Conservation (phyloP, 1,140 invertebrate species). For the Musca domestica region DNA sequence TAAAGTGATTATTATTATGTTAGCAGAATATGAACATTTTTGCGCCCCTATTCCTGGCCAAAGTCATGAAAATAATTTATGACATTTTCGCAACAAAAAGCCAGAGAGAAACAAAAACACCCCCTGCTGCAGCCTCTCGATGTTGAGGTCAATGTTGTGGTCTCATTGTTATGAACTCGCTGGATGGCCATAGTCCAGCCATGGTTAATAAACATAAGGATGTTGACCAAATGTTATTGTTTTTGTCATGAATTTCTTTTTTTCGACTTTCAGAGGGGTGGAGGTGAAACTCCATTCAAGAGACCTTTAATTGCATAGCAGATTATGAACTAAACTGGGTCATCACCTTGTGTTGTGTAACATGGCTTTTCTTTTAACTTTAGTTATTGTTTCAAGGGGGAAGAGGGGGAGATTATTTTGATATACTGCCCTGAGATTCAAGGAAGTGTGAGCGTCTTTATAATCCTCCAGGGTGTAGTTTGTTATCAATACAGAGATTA, state of each 20-base stretch:
- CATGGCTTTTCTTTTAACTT: neutral
- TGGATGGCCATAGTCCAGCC: too few relatives aligned
- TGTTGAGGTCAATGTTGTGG: slow-evolving; percentile 5
- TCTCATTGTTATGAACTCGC: slow-evolving; percentile 13
- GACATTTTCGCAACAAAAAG: neutral
- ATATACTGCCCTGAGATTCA: too few relatives aligned
- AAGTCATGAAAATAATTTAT: slow-evolving; percentile 12
- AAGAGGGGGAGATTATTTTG: too few relatives aligned
- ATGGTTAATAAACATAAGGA: too few relatives aligned
- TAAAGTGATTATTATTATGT: neutral
- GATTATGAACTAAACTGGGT: slow-evolving; percentile 13
- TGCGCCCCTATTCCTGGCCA: neutral
- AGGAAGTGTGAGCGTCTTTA: neutral
- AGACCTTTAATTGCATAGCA: neutral
- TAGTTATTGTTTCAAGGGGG: neutral
- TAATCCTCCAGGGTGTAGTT: slow-evolving; percentile 1
- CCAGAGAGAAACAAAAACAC: neutral
- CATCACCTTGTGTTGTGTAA: slow-evolving; percentile 1
- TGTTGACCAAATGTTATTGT: too few relatives aligned
- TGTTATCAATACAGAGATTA: neutral
- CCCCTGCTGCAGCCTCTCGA: neutral
- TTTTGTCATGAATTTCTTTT: too few relatives aligned
- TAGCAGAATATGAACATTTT: neutral
- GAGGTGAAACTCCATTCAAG: too few relatives aligned
- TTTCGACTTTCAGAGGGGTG: too few relatives aligned